Conservation (phyloP, 2,888 invertebrate genomes). For the Sphinx pinastri region DNA sequence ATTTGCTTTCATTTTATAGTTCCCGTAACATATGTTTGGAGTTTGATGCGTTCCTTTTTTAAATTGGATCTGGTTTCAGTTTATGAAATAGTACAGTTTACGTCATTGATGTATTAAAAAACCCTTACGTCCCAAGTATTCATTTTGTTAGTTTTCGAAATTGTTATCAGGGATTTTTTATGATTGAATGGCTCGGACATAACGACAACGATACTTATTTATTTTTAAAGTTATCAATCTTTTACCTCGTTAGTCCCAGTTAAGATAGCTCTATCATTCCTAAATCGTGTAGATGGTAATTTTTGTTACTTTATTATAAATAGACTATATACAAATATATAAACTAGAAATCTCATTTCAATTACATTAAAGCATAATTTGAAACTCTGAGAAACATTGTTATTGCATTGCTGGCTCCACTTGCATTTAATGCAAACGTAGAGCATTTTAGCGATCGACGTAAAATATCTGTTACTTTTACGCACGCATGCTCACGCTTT, state of each 20-base stretch:
- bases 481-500: too few species aligned
- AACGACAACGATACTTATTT: too few species aligned
- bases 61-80: conserved; percentile 10
- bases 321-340: too few species aligned
- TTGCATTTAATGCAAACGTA: conserved; percentile 9
- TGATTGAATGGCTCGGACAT: too few species aligned
- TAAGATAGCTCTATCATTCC: too few species aligned
- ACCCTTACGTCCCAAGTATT: neutral
- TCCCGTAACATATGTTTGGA: conserved; percentile 40
- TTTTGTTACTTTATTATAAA: too few species aligned
- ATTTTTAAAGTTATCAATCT: too few species aligned
- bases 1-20: conserved; percentile 53
- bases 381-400: neutral
- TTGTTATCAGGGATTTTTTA: neutral
- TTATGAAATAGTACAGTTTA: neutral
- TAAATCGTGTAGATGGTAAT: too few species aligned
- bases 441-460: conserved; percentile 2
- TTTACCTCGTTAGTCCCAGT: too few species aligned
- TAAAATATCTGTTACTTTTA: conserved; percentile 11
- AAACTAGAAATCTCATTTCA: too few species aligned
- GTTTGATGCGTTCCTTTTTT: conserved; percentile 26
- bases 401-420: neutral
- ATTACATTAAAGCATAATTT: neutral
- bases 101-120: too few species aligned
- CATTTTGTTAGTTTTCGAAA: neutral